phyloP scores from a whole-genome alignment of 2,797 vertebrate genomes.

The Corythornis leucogaster region DNA sequence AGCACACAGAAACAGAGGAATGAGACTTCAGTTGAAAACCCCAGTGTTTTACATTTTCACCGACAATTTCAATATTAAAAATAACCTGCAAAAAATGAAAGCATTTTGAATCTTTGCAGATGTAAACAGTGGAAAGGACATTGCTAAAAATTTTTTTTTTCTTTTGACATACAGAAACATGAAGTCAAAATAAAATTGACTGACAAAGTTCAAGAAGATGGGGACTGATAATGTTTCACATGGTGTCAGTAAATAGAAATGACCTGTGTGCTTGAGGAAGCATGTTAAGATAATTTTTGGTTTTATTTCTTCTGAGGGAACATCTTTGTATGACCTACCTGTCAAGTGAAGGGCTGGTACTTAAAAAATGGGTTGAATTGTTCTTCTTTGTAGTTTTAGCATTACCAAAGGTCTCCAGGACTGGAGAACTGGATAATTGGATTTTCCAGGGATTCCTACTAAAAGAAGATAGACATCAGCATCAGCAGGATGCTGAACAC shows the following conservation, averaged over 20 bases:
- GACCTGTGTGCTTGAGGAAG: background rate
- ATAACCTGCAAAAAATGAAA: background rate
- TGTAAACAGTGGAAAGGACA: background rate
- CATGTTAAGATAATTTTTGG: background rate
- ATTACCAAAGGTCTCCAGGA: background rate
- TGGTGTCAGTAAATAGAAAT: background rate
- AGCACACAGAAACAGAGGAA: background rate
- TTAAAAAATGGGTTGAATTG: slow-evolving; percentile 77
- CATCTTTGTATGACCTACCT: background rate
- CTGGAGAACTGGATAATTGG: slow-evolving; percentile 76
- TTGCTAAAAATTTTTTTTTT: background rate
- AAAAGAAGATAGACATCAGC: background rate
- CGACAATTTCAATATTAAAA: background rate
- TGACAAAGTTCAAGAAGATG: background rate
- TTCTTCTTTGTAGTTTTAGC: slow-evolving; percentile 81
- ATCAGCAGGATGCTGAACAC: background rate
- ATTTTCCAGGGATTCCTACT: slow-evolving; percentile 84
- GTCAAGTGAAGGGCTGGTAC: background rate
- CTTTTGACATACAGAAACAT: background rate
- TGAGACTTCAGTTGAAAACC: background rate
- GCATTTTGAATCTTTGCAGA: background rate
- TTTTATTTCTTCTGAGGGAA: background rate
- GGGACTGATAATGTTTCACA: background rate
- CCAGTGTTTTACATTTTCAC: background rate
- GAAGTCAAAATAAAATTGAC: background rate